These are phyloP conservation scores for Campylorhamphus procurvoides DNA, from an alignment of 2,113 vertebrate genomes.

Conservation along the genomic window DNA sequence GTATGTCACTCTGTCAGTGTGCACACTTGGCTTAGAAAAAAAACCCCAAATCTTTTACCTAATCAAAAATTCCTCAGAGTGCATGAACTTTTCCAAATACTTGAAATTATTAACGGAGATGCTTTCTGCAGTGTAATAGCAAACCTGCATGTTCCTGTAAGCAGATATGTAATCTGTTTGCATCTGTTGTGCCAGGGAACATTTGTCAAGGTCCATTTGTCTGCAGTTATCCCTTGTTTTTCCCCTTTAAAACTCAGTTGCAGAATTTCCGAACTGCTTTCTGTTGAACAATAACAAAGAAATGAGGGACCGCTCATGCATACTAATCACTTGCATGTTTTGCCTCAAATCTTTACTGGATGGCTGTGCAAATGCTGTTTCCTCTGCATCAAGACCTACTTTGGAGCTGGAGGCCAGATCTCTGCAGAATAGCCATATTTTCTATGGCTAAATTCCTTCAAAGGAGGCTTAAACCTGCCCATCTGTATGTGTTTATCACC, in stretches of 20 bases:
- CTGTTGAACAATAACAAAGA: constrained; percentile 7
- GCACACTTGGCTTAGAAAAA: not conserved
- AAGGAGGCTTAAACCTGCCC: not conserved
- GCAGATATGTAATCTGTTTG: not conserved
- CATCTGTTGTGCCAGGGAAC: not conserved
- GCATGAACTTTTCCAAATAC: not conserved
- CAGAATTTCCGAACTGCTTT: constrained; percentile 13
- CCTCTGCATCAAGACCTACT: not conserved
- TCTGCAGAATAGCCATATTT: not conserved
- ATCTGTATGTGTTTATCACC: not conserved
- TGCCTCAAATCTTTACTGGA: not conserved
- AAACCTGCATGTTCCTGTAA: not conserved
- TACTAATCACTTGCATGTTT: constrained; percentile 7
- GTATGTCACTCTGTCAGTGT: not conserved
- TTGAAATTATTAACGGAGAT: constrained; percentile 21
- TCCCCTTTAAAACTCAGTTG: not conserved
- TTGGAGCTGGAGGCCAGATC: not conserved
- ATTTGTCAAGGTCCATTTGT: constrained; percentile 34
- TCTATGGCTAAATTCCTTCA: not conserved
- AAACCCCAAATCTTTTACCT: not conserved
- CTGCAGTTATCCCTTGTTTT: not conserved
- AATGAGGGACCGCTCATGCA: not conserved
- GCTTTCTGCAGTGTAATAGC: not conserved
- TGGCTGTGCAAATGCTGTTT: not conserved
- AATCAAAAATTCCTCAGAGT: constrained; percentile 26